phyloP scores from a whole-genome alignment of 2,797 vertebrate genomes.

The Anguilla marmorata region DNA sequence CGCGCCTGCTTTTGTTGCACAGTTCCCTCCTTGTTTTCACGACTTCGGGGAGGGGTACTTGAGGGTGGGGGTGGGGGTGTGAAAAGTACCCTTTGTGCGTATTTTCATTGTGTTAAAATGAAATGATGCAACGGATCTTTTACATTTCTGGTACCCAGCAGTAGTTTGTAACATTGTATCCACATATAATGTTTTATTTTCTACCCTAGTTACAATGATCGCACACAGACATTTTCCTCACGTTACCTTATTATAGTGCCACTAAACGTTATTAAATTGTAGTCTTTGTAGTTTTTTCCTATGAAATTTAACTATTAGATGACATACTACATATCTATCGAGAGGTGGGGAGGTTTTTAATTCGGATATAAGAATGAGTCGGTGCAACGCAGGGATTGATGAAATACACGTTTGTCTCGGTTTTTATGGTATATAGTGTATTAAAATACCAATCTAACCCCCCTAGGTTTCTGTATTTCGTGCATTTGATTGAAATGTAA shows the following conservation, averaged over 20 bases:
- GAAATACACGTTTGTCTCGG: background rate
- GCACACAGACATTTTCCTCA: background rate
- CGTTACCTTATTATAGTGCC: background rate
- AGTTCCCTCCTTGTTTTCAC: conserved; percentile 36
- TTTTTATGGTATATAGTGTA: background rate
- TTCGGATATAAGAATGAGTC: background rate
- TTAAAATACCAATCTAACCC: background rate
- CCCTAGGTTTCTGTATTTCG: background rate
- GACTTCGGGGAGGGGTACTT: conserved; percentile 36
- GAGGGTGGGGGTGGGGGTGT: conserved; percentile 21
- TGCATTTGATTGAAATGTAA: background rate
- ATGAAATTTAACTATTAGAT: background rate
- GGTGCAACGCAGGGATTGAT: background rate
- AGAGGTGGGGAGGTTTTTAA: background rate
- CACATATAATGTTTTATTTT: background rate
- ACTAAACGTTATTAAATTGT: background rate
- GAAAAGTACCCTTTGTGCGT: conserved; percentile 34
- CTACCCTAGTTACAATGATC: background rate
- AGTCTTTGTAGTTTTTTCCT: background rate
- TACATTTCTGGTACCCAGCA: background rate
- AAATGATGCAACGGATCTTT: background rate
- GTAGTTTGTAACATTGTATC: background rate
- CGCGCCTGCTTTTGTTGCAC: conserved; percentile 30
- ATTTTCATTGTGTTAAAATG: conserved; percentile 30
- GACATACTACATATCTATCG: background rate